Conservation (phyloP, 2,797 vertebrate genomes). For the Kryptolebias ocellatus region DNA sequence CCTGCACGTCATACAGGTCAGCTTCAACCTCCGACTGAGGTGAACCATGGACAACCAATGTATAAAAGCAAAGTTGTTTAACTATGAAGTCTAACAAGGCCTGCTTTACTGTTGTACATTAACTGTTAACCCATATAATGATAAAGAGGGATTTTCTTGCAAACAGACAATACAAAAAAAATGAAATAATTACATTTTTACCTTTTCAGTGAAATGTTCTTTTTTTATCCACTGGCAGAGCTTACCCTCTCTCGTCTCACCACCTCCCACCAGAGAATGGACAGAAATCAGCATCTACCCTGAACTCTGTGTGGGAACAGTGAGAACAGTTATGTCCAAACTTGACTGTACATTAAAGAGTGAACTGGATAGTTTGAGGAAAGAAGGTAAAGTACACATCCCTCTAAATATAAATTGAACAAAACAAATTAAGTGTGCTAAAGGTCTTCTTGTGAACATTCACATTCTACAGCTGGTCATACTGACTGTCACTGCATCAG, state of each 20-base stretch:
- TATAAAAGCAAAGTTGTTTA: too few relatives aligned
- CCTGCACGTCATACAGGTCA: conserved; percentile 71
- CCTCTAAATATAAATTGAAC: not conserved
- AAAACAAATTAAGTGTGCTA: not conserved
- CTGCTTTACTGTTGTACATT: too few relatives aligned
- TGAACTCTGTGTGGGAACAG: conserved; percentile 60
- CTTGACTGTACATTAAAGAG: conserved; percentile 40
- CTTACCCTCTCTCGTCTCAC: conserved; percentile 36
- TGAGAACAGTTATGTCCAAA: conserved; percentile 60
- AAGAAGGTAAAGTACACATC: conserved; percentile 53
- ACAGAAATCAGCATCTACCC: conserved; percentile 52
- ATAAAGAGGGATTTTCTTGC: not conserved
- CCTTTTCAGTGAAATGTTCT: not conserved
- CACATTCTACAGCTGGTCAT: too few relatives aligned
- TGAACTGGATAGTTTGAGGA: conserved; percentile 58
- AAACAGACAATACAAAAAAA: not conserved
- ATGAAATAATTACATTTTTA: not conserved
- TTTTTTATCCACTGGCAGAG: conserved; percentile 27
- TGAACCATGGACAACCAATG: not conserved
- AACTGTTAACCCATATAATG: too few relatives aligned
- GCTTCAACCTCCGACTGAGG: not conserved
- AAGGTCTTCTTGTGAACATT: too few relatives aligned
- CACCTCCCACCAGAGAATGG: conserved; percentile 58
- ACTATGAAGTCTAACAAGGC: too few relatives aligned
- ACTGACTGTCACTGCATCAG: too few relatives aligned